Evolutionary conservation across 2,888 invertebrate genomes (phyloP), one percentile per base, ranked within the genome.

Genomic region (Teleiodes luculella): DNA sequence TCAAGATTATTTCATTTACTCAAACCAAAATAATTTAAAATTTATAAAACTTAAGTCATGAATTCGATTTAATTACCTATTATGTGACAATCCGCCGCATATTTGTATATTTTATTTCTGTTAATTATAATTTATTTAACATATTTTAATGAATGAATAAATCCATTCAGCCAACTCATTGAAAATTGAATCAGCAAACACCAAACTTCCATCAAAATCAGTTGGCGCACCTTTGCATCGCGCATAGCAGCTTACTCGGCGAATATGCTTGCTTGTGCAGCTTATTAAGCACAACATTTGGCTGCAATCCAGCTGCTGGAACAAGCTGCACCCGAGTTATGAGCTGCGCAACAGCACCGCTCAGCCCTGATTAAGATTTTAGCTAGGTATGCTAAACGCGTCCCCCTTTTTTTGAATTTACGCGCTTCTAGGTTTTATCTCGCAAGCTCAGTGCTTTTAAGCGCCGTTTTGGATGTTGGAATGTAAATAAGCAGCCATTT

Each of bases 351-450:
- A 64, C 67, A 65, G 65, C 66, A 66, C 65, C 70, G 72, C 66
- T 76, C 73, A 65, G 70, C 71, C 56, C 69, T 72, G 71, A 77
- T 76, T 78, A 78, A 79, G 76, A 78, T 76, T 77, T 76, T 67
- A 70, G 68, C 69, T 56, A 20, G 37, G 49, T 36, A 51, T 53
- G 53, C 53, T 54, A 48, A 49, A 43, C 49, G 28, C 24, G 49
- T 37, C 35, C 18, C 18, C 16, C 35, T 14, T 48, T 48, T 48
- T 31, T 35, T 41, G 11, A 18, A 18, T 41, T 41, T 41, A 41
- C 39, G 39, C 18, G 20, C 16, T 41, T 41, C 39, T 41, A 18
- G 39, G 39, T 41, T 41, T 41, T 41, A 41, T 41, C 39, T 41
- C 18, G 39, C 39, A 24, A 24, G 24, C 3, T 24, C 6, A 24